Evolutionary conservation across 2,113 vertebrate species (phyloP), one percentile per base, ranked within the genome.

Genomic region (Dunckerocampus dactyliophorus): DNA sequence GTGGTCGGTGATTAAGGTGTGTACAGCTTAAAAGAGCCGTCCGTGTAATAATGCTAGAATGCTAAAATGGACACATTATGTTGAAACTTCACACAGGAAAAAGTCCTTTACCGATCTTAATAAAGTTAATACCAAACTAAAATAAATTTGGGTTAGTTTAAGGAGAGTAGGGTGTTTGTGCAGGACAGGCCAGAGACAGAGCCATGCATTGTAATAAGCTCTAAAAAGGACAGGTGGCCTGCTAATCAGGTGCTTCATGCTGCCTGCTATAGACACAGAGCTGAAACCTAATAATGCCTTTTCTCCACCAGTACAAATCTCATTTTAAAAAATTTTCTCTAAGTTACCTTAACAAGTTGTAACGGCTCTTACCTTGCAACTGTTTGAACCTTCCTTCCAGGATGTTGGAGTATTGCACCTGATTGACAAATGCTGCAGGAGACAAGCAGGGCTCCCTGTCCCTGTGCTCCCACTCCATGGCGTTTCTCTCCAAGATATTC

Each of bases 381-480:
- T 96, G 94, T 77, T 96, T 96, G 88, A 96, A 96, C 49, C 94
- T 85, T 68, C 94, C 94, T 67, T 96, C 94, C 85, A 96, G 82
- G 65, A 96, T 92, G 65, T 92, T 95, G 54, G 93, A 89, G 24
- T 95, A 94, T 80, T 93, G 94, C 67, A 93, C 90, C 13, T 94
- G 88, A 86, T 95, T 94, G 60, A 95, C 88, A 82, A 93, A 96
- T 47, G 94, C 94, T 12, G 94, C 94, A 0, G 94, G 92, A 4
- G 94, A 95, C 62, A 94, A 88, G 57, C 86, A 87, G 72, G 89
- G 59, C 74, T 91, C 79, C 76, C 82, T 72, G 20, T 87, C 74
- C 62, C 84, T 80, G 55, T 82, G 82, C 10, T 90, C 88, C 65
- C 72, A 81, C 68, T 91, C 89, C 91, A 90, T 90, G 47, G 69